A percentile compares a stretch with the other conserved stretches of the same genome.
These are phyloP conservation scores for Psittacula echo DNA, from an alignment of 2,797 vertebrate genomes.

Conservation along the genomic window DNA sequence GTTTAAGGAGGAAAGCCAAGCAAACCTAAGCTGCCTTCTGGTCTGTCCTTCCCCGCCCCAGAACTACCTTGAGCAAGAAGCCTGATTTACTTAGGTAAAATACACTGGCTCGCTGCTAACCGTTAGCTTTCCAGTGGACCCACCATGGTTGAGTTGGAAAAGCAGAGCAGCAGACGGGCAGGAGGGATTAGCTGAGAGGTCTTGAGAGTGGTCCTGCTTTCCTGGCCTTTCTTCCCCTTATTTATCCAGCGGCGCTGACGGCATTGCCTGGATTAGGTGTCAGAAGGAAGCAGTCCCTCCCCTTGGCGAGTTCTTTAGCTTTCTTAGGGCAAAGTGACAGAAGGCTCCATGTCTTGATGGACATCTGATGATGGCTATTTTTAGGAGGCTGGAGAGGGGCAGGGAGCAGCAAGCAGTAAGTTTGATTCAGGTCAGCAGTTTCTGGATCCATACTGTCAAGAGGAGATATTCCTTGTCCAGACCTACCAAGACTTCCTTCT, in stretches of 20 bases:
- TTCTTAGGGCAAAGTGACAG: slow-evolving; percentile 97
- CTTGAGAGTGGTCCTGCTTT: slow-evolving; percentile 86
- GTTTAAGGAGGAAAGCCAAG: slow-evolving; percentile 9
- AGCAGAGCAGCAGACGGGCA: slow-evolving; percentile 74
- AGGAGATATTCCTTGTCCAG: slow-evolving; percentile 26
- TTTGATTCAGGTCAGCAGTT: slow-evolving; percentile 75
- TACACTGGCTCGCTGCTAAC: slow-evolving; percentile 1
- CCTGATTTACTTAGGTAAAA: neutral
- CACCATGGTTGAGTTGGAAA: slow-evolving; percentile 90
- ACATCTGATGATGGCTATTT: slow-evolving; percentile 83
- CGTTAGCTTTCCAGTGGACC: slow-evolving; percentile 78
- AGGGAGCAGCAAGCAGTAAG: slow-evolving; percentile 62
- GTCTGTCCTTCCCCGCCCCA: neutral
- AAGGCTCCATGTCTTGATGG: slow-evolving; percentile 76
- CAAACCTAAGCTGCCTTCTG: neutral
- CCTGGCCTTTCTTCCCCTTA: slow-evolving; percentile 85
- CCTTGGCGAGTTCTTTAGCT: slow-evolving; percentile 89
- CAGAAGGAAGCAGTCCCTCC: slow-evolving; percentile 77
- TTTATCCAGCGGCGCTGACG: slow-evolving; percentile 84
- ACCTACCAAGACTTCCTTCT: slow-evolving; percentile 20
- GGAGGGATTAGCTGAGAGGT: slow-evolving; percentile 78
- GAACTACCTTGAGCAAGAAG: neutral
- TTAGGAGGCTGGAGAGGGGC: slow-evolving; percentile 79
- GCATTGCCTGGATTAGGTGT: slow-evolving; percentile 85
- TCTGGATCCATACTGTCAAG: slow-evolving; percentile 46